phyloP scores from a whole-genome alignment of 1,140 invertebrate species.

The Diachasma alloeum region DNA sequence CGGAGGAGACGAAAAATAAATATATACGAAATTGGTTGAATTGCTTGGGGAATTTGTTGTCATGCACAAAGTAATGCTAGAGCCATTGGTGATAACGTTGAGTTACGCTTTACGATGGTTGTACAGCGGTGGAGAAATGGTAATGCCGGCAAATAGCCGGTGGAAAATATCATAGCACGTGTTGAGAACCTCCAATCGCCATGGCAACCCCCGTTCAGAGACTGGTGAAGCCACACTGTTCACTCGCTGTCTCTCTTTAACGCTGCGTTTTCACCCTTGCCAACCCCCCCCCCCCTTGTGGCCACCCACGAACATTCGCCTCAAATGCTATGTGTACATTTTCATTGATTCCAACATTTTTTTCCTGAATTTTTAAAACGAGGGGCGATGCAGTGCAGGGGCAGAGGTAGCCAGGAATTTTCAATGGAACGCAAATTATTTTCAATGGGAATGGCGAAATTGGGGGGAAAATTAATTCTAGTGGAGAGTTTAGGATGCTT shows the following conservation, averaged over 20 bases:
- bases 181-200: conserved; percentile 42
- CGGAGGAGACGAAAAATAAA: not conserved
- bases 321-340: conserved; percentile 10
- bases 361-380: not conserved
- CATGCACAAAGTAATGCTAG: not conserved
- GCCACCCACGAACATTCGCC: not conserved
- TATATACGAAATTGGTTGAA: not conserved
- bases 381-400: not conserved
- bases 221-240: conserved; percentile 24
- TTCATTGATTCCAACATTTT: conserved; percentile 12
- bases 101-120: not conserved
- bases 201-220: conserved; percentile 39
- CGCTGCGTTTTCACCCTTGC: conserved; percentile 14
- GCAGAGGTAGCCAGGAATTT: not conserved
- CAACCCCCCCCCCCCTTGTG: not conserved
- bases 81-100: not conserved
- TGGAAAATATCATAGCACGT: conserved; percentile 36
- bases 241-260: conserved; percentile 7
- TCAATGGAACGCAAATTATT: not conserved
- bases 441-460: not conserved
- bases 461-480: conserved; percentile 12
- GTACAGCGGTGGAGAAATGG: not conserved
- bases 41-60: not conserved
- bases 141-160: conserved; percentile 4
- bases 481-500: not conserved